phyloP scores from a whole-genome alignment of 2,797 vertebrate species.

The Dendrocincla tyrannina region DNA sequence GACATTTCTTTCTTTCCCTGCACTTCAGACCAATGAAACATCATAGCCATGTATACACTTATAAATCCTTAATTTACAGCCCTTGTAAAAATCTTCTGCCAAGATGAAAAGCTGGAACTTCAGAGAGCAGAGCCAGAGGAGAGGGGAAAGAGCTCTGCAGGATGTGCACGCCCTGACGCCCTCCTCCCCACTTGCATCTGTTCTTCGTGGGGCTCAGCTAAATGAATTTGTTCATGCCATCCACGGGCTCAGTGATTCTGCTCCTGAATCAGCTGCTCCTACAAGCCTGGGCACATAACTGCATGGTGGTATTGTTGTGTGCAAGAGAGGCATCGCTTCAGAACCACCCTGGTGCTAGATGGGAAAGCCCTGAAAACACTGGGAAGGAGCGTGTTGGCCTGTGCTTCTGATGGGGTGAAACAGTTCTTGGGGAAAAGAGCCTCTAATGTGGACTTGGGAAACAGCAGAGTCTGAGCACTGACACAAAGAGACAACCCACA shows the following conservation, averaged over 20 bases:
- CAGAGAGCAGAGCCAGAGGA: neutral
- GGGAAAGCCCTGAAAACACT: neutral
- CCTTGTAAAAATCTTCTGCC: conserved; percentile 63
- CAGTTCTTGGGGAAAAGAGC: neutral
- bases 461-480: neutral
- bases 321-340: neutral
- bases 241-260: neutral
- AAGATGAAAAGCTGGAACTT: conserved; percentile 62
- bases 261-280: neutral
- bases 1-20: conserved; percentile 35
- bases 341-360: neutral
- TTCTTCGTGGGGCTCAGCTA: neutral
- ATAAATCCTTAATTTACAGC: conserved; percentile 64
- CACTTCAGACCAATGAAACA: conserved; percentile 58
- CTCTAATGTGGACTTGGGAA: neutral
- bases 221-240: neutral
- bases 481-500: neutral
- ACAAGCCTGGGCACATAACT: neutral
- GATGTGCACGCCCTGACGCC: neutral
- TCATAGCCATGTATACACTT: conserved; percentile 54
- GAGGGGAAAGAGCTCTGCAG: neutral
- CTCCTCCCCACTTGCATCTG: neutral
- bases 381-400: neutral
- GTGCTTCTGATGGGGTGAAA: neutral
- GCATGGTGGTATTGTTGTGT: accelerated